Percentiles rank a stretch among this genome's conserved stretches.
Evolutionary conservation across 2,888 invertebrate species (phyloP).

Genomic region (Diogma glabrata): DNA sequence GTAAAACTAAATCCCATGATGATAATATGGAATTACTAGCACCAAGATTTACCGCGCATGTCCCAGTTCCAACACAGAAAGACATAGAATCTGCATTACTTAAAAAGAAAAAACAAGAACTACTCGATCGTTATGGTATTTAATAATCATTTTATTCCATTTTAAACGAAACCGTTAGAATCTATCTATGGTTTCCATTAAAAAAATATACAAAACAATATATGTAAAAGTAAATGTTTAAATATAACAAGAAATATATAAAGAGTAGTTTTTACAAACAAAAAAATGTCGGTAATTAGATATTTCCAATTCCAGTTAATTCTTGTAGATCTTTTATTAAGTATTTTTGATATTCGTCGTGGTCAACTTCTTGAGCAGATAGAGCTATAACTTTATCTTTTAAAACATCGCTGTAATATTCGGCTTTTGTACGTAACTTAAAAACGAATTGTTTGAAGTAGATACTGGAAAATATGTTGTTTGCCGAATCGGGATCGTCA

Average conservation of each 20-base stretch:
- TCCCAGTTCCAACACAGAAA: constrained; percentile 86
- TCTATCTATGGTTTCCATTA: no score
- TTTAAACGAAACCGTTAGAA: no score
- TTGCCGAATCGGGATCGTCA: constrained; percentile 51
- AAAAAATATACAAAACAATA: no score
- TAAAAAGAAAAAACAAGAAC: constrained; percentile 80
- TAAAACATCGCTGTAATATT: constrained; percentile 71
- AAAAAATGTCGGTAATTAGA: neutral
- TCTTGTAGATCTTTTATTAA: constrained; percentile 59
- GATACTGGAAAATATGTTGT: constrained; percentile 57
- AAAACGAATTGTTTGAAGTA: constrained; percentile 72
- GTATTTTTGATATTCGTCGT: constrained; percentile 60
- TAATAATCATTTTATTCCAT: no score
- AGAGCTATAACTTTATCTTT: constrained; percentile 66
- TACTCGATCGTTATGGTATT: constrained; percentile 71
- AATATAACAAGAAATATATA: no score
- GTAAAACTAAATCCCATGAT: constrained; percentile 12
- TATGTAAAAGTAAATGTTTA: no score
- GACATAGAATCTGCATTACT: constrained; percentile 90
- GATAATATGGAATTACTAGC: constrained; percentile 36
- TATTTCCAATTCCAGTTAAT: constrained; percentile 42
- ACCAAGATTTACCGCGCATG: constrained; percentile 65
- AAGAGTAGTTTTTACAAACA: no score
- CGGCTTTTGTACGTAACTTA: constrained; percentile 78
- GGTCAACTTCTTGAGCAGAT: constrained; percentile 58